Conservation (phyloP, 2,113 vertebrate genomes). For the Aptenodytes forsteri region DNA sequence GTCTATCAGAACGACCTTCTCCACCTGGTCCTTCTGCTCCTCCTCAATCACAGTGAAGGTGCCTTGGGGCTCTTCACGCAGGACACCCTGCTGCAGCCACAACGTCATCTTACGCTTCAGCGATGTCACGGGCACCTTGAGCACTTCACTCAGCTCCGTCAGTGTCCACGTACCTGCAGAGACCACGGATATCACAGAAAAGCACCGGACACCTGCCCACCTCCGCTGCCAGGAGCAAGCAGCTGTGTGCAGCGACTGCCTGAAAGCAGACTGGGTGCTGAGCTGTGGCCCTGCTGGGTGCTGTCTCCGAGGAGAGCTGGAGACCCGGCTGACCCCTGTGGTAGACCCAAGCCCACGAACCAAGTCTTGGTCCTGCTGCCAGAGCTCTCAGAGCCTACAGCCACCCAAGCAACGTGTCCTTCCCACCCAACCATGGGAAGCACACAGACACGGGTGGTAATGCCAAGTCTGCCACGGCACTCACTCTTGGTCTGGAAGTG, state of each 20-base stretch:
- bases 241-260: neutral
- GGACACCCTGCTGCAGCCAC: constrained; percentile 97
- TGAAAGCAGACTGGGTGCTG: neutral
- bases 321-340: neutral
- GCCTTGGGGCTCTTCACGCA: constrained; percentile 85
- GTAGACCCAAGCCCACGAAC: neutral
- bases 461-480: neutral
- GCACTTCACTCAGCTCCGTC: constrained; percentile 86
- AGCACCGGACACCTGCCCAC: neutral
- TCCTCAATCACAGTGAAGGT: constrained; percentile 88
- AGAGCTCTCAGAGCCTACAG: neutral
- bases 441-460: neutral
- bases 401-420: rapidly evolving
- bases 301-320: neutral
- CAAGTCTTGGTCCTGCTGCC: neutral
- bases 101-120: constrained; percentile 90
- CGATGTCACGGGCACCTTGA: constrained; percentile 86
- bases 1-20: constrained; percentile 91
- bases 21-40: constrained; percentile 85
- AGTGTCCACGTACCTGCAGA: constrained; percentile 84
- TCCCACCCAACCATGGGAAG: neutral
- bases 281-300: neutral
- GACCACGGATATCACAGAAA: neutral
- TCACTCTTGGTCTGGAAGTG: constrained; percentile 94
- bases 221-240: neutral